Evolutionary conservation across 1,140 invertebrate genomes (phyloP).

Genomic region (Zaprionus africanus): DNA sequence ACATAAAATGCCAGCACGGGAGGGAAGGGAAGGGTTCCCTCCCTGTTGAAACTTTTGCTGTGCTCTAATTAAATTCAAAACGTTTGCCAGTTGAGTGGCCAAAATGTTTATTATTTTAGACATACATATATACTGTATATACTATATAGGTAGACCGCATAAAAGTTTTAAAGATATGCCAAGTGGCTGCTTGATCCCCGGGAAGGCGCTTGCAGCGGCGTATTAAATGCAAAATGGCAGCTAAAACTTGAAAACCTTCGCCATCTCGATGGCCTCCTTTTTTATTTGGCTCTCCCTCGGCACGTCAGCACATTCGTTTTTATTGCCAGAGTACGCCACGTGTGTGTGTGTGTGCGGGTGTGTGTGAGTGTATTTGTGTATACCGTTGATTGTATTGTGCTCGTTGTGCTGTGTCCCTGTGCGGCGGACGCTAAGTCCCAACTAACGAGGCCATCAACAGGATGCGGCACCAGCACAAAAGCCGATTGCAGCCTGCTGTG

Average conservation of each 20-base stretch:
- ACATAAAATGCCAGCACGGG: constrained; percentile 15
- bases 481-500: constrained; percentile 73
- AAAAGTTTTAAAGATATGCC: constrained; percentile 2
- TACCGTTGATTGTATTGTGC: constrained; percentile 69
- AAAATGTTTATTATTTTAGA: constrained; percentile 48
- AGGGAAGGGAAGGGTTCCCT: background rate
- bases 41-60: constrained; percentile 37
- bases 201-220: constrained; percentile 21
- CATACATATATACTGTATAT: constrained; percentile 11
- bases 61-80: constrained; percentile 73
- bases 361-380: constrained; percentile 22
- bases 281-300: constrained; percentile 35
- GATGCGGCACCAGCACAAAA: constrained; percentile 75
- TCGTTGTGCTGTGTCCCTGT: constrained; percentile 29
- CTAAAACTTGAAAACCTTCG: constrained; percentile 52
- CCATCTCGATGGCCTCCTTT: constrained; percentile 50
- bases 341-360: constrained; percentile 34
- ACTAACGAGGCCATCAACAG: constrained; percentile 81
- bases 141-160: background rate
- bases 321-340: constrained; percentile 47
- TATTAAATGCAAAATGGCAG: constrained; percentile 72
- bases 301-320: constrained; percentile 69
- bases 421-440: constrained; percentile 65
- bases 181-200: constrained; percentile 11
- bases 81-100: constrained; percentile 46